Percentiles rank a stretch among this genome's conserved stretches.
These are phyloP conservation scores for Gallinago solitaria DNA, from an alignment of 2,797 vertebrate species.

Conservation along the genomic window DNA sequence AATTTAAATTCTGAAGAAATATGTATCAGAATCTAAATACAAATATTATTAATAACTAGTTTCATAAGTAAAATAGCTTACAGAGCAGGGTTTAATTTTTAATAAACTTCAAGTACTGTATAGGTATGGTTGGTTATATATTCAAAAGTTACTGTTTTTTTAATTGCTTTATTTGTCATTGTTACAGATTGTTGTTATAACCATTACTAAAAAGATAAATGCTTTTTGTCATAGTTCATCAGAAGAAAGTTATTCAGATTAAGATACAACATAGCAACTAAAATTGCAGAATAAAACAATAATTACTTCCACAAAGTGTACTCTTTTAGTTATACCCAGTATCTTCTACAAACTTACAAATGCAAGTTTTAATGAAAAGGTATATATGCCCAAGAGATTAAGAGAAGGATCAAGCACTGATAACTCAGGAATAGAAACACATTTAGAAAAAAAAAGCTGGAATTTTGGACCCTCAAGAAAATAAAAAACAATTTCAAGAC, in stretches of 20 bases:
- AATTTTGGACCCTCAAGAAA: neutral
- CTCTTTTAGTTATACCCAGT: neutral
- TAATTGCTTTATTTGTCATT: slow-evolving; percentile 10
- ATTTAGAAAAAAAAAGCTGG: neutral
- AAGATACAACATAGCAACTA: neutral
- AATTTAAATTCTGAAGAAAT: neutral
- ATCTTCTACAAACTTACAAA: neutral
- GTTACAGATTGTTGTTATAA: neutral
- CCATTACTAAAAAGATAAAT: neutral
- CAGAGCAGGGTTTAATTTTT: neutral
- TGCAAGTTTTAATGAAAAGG: neutral
- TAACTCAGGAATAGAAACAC: neutral
- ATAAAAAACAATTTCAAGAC: neutral
- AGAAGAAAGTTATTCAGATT: neutral
- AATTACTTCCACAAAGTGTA: neutral
- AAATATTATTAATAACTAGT: neutral
- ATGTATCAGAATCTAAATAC: neutral
- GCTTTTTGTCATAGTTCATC: neutral
- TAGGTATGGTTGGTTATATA: neutral
- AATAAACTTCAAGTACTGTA: neutral
- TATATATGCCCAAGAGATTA: neutral
- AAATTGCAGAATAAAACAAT: neutral
- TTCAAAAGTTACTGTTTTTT: neutral
- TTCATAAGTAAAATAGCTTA: neutral
- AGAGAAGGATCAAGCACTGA: neutral